Base-by-base conservation (phyloP, 2,113 vertebrate genomes). In the Indri indri region DNA sequence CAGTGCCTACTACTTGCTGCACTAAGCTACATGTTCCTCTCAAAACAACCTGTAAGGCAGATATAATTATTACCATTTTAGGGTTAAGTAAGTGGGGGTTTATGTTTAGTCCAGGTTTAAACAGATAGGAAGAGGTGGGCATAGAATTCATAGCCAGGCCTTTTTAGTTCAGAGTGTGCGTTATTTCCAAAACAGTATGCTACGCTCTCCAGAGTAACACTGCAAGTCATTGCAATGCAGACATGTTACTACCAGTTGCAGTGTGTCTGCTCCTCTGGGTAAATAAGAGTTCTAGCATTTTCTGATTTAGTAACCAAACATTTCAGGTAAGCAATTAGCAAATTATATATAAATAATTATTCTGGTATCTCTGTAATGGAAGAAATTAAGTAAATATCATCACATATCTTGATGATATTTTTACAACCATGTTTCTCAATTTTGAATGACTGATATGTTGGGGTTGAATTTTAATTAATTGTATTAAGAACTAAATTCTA, bases 341-440 rank as follows among this genome's bases (percentile, higher is more conserved):
- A 88, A 88, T 68, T 37, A 70, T 3, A 76, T 42, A 45, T 52
- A 93, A 73, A 30, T 54, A 86, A 88, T 86, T 34, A 91, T 20
- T 92, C 5, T 70, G 27, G 4, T 32, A 84, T 80, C 32, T 90
- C 63, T 89, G 11, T 42, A 89, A 79, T 47, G 3, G 40, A 65
- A 74, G 92, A 89, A 54, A 93, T 25, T 76, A 96, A 81, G 30
- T 32, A 96, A 84, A 85, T 74, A 76, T 3, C 63, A 94, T 74
- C 12, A 66, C 8, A 34, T 79, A 77, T 40, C 40, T 85, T 88
- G 4, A 66, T 81, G 5, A 81, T 88, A 88, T 61, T 90, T 90
- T 94, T 84, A 88, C 12, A 82, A 87, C 30, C 3, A 66, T 73
- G 30, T 54, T 50, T 88, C 37, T 91, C 34, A 70, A 47, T 80